A percentile compares a stretch with the other conserved stretches of the same genome.
Conservation (phyloP, 2,797 vertebrate species). For the Falco berigora region DNA sequence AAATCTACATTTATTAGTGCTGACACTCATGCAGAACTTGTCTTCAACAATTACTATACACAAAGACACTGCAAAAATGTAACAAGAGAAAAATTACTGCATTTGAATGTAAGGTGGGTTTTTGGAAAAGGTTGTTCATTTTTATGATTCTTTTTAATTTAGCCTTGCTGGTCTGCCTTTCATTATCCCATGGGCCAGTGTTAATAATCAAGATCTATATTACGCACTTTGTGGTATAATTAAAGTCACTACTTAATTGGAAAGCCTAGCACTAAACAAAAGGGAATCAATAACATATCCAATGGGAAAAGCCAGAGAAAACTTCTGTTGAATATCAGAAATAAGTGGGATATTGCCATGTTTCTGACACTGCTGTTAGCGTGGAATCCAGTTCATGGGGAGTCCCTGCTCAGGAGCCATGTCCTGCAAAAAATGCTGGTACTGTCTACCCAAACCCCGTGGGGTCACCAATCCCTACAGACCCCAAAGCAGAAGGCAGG, state of each 20-base stretch:
- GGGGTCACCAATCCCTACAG: not conserved
- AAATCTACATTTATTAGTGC: constrained; percentile 9
- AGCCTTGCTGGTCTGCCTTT: constrained; percentile 35
- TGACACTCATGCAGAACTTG: constrained; percentile 23
- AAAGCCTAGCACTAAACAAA: constrained; percentile 61
- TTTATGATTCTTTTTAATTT: constrained; percentile 59
- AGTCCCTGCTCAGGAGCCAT: not conserved
- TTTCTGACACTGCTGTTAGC: not conserved
- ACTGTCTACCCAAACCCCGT: not conserved
- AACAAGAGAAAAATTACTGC: not conserved
- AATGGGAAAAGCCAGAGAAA: constrained; percentile 14
- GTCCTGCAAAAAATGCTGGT: not conserved
- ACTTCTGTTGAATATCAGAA: not conserved
- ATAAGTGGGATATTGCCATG: not conserved
- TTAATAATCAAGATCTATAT: constrained; percentile 65
- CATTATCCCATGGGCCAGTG: constrained; percentile 30
- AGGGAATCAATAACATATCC: constrained; percentile 50
- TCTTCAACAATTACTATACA: constrained; percentile 25
- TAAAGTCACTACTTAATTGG: constrained; percentile 69
- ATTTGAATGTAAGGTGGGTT: not conserved
- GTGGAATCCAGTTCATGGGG: not conserved
- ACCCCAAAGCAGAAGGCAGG: not conserved
- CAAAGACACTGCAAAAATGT: not conserved
- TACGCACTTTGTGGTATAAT: constrained; percentile 58
- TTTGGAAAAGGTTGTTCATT: constrained; percentile 24